Percentiles rank a stretch among this genome's conserved stretches.
Evolutionary conservation across 2,797 vertebrate species (phyloP).

Genomic region (Acomys russatus): DNA sequence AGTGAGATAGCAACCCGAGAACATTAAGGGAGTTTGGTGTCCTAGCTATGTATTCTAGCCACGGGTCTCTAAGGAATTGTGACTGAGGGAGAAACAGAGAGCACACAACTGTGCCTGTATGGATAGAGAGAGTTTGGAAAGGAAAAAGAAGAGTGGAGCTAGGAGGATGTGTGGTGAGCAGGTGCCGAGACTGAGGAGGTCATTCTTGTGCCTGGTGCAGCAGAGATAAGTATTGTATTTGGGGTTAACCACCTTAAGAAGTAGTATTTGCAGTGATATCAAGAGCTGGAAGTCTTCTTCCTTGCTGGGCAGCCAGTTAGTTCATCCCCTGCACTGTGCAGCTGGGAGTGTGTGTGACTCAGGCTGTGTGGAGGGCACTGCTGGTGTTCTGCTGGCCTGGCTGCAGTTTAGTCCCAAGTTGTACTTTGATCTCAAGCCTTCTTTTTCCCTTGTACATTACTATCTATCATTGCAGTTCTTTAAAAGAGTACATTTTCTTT

Average conservation of each 20-base stretch:
- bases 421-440: slow-evolving; percentile 3
- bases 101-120: neutral
- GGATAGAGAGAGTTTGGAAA: neutral
- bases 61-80: neutral
- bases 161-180: neutral
- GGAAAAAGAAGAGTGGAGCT: no score
- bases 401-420: neutral
- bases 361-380: neutral
- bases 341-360: slow-evolving; percentile 28
- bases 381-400: neutral
- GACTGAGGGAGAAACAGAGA: neutral
- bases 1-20: neutral
- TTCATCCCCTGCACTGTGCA: slow-evolving; percentile 21
- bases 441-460: neutral
- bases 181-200: neutral
- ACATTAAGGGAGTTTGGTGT: neutral
- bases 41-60: neutral
- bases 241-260: neutral
- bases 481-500: slow-evolving; percentile 42
- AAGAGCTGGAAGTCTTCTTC: slow-evolving; percentile 27
- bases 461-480: neutral
- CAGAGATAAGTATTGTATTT: neutral
- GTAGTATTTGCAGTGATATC: neutral
- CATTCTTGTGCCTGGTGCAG: neutral
- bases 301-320: neutral